Conservation (phyloP, 2,888 invertebrate genomes). For the Dione vanillae region DNA sequence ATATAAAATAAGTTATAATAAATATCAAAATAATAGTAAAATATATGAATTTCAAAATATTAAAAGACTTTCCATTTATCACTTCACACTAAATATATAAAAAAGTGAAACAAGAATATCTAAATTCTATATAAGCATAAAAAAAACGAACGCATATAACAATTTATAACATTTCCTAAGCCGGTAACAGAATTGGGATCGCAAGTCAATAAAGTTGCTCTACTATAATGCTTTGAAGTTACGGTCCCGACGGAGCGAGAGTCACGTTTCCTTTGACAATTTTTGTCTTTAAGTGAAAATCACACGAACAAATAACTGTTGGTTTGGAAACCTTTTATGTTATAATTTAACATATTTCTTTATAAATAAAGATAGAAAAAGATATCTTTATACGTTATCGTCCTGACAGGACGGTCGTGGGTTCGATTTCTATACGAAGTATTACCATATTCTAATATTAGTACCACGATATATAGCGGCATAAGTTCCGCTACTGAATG, state of each 20-base stretch:
- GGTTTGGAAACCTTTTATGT: slow-evolving; percentile 17
- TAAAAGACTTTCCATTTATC: too few species aligned
- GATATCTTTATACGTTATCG: slow-evolving; percentile 40
- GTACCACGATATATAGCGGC: slow-evolving; percentile 34
- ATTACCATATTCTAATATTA: slow-evolving; percentile 59
- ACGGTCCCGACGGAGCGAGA: slow-evolving; percentile 61
- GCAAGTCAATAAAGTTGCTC: slow-evolving; percentile 69
- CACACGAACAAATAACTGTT: slow-evolving; percentile 8
- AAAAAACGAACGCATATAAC: slow-evolving; percentile 2
- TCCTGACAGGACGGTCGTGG: slow-evolving; percentile 63
- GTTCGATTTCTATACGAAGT: neutral
- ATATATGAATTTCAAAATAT: too few species aligned
- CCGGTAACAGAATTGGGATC: slow-evolving; percentile 42
- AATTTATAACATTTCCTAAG: slow-evolving; percentile 42
- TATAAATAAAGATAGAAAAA: too few species aligned
- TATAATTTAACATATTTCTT: neutral
- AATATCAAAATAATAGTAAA: too few species aligned
- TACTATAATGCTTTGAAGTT: slow-evolving; percentile 71
- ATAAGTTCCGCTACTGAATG: too few species aligned
- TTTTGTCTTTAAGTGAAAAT: slow-evolving; percentile 33
- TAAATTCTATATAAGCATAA: too few species aligned
- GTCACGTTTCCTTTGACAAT: slow-evolving; percentile 31
- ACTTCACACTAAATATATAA: slow-evolving; percentile 77
- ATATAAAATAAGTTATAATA: too few species aligned
- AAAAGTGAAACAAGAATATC: slow-evolving; percentile 50